Percentiles rank a stretch among this genome's conserved stretches.
Conservation (phyloP, 2,888 invertebrate species). For the Epirrhoe tristata region DNA sequence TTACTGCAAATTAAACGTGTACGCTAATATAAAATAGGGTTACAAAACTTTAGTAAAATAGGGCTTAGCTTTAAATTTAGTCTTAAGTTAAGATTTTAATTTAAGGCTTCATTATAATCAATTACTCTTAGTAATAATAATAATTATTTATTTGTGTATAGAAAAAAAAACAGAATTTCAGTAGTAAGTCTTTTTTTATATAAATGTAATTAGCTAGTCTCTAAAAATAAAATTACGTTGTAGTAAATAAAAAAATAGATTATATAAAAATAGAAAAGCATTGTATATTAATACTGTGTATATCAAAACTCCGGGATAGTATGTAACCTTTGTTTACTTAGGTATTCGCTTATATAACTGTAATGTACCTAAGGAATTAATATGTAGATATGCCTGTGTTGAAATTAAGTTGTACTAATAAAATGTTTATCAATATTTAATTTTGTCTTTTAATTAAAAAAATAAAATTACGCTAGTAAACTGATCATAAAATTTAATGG, state of each 20-base stretch:
- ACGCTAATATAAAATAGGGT: slow-evolving; percentile 29
- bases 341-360: slow-evolving; percentile 50
- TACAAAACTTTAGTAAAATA: slow-evolving; percentile 24
- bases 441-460: neutral
- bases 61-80: neutral
- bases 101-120: neutral
- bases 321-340: slow-evolving; percentile 15
- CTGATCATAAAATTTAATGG: too few relatives aligned
- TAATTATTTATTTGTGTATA: neutral
- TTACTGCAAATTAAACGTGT: slow-evolving; percentile 51
- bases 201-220: slow-evolving; percentile 9
- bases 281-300: slow-evolving; percentile 54
- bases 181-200: neutral
- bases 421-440: slow-evolving; percentile 58
- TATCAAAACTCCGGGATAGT: slow-evolving; percentile 68
- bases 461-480: neutral
- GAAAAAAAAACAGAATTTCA: neutral
- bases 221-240: neutral
- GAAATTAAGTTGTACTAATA: slow-evolving; percentile 61
- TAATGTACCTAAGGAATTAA: slow-evolving; percentile 73
- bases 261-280: slow-evolving; percentile 28
- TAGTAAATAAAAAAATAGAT: slow-evolving; percentile 5
- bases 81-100: neutral
- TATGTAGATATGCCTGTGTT: slow-evolving; percentile 65
- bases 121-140: neutral